phyloP scores from a whole-genome alignment of 1,140 invertebrate genomes.

The Drosophila jambulina region DNA sequence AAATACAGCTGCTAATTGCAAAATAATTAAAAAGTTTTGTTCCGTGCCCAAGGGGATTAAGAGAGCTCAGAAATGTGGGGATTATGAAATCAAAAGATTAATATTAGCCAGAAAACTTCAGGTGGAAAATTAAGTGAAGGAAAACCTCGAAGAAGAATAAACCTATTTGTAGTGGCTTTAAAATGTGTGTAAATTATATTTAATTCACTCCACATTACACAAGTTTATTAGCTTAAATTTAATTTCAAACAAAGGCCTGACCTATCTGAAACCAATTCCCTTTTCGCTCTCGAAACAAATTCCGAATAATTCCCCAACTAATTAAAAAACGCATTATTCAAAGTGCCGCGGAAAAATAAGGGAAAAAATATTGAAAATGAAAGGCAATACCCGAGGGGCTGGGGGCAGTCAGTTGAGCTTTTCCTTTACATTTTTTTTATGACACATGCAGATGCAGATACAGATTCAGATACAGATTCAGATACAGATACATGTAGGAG shows the following conservation, averaged over 20 bases:
- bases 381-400: constrained; percentile 6
- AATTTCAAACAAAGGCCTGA: not conserved
- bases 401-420: too few species aligned
- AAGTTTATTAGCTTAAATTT: not conserved
- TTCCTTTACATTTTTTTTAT: constrained; percentile 30
- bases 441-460: constrained; percentile 21
- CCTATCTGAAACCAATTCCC: constrained; percentile 16
- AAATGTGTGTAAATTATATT: not conserved
- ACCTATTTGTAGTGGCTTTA: not conserved
- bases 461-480: constrained; percentile 1
- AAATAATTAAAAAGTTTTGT: constrained; percentile 22
- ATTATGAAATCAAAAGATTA: constrained; percentile 4
- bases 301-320: constrained; percentile 31
- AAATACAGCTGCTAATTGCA: constrained; percentile 40
- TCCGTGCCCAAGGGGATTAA: not conserved
- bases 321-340: constrained; percentile 50
- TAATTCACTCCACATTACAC: not conserved
- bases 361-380: constrained; percentile 11
- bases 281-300: constrained; percentile 16
- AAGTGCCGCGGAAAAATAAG: constrained; percentile 13
- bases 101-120: not conserved
- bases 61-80: constrained; percentile 4
- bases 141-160: too few species aligned
- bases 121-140: not conserved
- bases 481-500: not conserved